These are phyloP conservation scores for Spea multiplicata DNA, from an alignment of 2,113 vertebrate species.

Conservation along the genomic window DNA sequence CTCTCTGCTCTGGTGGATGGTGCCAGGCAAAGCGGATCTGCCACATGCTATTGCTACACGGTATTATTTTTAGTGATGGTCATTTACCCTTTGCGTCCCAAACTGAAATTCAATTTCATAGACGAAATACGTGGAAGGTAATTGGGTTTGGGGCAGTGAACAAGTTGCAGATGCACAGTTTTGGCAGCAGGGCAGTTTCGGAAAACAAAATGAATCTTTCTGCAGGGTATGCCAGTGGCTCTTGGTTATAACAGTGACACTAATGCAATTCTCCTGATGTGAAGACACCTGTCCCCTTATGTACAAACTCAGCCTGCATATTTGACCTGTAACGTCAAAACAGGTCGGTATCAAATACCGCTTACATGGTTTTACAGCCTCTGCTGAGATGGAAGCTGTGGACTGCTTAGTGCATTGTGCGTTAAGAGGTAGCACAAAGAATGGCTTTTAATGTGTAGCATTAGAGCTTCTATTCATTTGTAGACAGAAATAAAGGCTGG, in stretches of 20 bases:
- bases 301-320: conserved; percentile 4
- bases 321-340: conserved; percentile 18
- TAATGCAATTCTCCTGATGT: conserved; percentile 33
- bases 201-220: conserved; percentile 27
- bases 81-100: conserved; percentile 12
- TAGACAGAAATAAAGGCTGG: not conserved
- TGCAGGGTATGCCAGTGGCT: conserved; percentile 20
- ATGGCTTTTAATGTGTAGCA: not conserved
- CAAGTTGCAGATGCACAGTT: conserved; percentile 32
- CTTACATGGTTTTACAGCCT: not conserved
- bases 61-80: conserved; percentile 21
- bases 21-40: conserved; percentile 20
- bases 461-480: not conserved
- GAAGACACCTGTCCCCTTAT: conserved; percentile 34
- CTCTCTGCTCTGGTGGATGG: not conserved
- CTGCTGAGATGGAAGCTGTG: not conserved
- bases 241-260: conserved; percentile 25
- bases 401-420: not conserved
- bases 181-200: conserved; percentile 20
- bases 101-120: not conserved
- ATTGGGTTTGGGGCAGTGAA: not conserved
- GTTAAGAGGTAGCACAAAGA: not conserved
- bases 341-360: not conserved
- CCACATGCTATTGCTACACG: conserved; percentile 31
- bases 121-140: not conserved